Base-by-base conservation (phyloP, 2,113 vertebrate genomes). In the Raphicerus campestris region DNA sequence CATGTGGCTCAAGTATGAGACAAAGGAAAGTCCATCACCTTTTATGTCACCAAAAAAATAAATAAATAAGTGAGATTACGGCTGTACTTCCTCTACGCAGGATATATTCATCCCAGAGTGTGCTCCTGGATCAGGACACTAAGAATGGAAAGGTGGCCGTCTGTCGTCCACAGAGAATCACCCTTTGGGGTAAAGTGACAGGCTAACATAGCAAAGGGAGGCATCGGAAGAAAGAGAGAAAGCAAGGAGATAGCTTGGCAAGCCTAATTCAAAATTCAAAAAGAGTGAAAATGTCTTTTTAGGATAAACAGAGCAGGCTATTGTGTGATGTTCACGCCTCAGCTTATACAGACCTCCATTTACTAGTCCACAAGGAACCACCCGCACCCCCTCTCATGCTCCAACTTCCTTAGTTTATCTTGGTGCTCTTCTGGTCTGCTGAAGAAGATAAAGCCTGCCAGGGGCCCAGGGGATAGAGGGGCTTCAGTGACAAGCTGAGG, bases 61-160 rank as follows among this genome's bases (percentile, higher is more conserved):
- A 51, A 51, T 51, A 51, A 63, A 58, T 2, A 6, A 30, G 11
- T 10, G 6, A 85, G 47, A 10, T 10, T 53, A 9, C 0, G 3
- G 10, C 32, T 56, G 32, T 26, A 5, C 49, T 47, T 9, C 53
- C 24, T 73, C 77, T 5, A 2, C 51, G 4, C 22, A 58, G 49
- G 11, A 6, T 2, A 0, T 0, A 47, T 35, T 24, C 0, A 11
- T 5, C 7, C 19, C 45, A 7, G 42, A 53, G 45, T 8, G 1
- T 0, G 10, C 5, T 70, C 86, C 8, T 45, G 13, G 28, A 17
- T 83, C 60, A 17, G 61, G 42, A 63, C 45, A 47, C 42, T 1
- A 39, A 55, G 11, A 17, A 20, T 10, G 55, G 7, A 35, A 86
- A 70, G 70, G 47, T 20, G 19, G 1, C 45, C 3, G 1, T 56